These are phyloP conservation scores for Hippoglossus hippoglossus DNA, from an alignment of 2,797 vertebrate genomes.

Conservation along the genomic window DNA sequence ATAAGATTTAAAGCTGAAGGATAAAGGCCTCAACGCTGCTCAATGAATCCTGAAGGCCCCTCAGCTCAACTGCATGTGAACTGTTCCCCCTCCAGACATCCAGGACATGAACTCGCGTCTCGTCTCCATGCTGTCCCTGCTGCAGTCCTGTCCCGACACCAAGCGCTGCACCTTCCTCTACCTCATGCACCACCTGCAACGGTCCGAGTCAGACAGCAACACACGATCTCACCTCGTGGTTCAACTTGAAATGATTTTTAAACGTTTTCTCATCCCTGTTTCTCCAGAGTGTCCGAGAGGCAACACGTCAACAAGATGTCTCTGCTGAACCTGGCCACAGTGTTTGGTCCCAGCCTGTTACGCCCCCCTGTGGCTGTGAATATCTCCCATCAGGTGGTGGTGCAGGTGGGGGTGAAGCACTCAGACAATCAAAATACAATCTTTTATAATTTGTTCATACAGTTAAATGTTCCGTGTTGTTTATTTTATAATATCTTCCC, in stretches of 20 bases:
- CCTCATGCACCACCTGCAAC: slow-evolving; percentile 82
- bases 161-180: slow-evolving; percentile 84
- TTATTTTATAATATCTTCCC: neutral
- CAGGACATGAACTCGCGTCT: slow-evolving; percentile 63
- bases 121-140: slow-evolving; percentile 72
- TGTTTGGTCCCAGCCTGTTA: slow-evolving; percentile 85
- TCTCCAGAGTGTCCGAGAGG: slow-evolving; percentile 73
- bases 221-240: neutral
- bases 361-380: slow-evolving; percentile 79
- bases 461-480: too few species aligned
- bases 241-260: too few species aligned
- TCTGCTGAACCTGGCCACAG: slow-evolving; percentile 82
- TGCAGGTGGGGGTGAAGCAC: slow-evolving; percentile 72
- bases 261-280: too few species aligned
- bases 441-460: too few species aligned
- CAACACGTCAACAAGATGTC: slow-evolving; percentile 83
- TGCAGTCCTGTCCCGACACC: slow-evolving; percentile 75
- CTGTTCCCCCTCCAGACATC: slow-evolving; percentile 61
- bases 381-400: slow-evolving; percentile 83
- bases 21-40: too few species aligned
- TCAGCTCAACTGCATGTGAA: neutral
- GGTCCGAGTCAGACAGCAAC: slow-evolving; percentile 57
- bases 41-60: too few species aligned
- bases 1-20: neutral
- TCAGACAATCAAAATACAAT: too few species aligned